A percentile compares a stretch with the other conserved stretches of the same genome.
Conservation (phyloP, 2,113 vertebrate genomes). For the Misgurnus anguillicaudatus region DNA sequence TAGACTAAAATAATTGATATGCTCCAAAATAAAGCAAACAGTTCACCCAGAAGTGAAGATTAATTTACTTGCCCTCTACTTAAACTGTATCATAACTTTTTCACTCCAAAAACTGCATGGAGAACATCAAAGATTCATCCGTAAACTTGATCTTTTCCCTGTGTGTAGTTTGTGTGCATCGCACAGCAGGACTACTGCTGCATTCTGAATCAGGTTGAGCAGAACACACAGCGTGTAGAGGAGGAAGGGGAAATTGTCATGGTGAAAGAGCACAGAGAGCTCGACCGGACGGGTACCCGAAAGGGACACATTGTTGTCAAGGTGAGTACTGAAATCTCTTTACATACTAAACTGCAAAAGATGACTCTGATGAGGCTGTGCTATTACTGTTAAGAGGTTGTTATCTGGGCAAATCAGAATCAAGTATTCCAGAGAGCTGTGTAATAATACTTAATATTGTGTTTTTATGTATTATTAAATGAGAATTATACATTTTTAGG, state of each 20-base stretch:
- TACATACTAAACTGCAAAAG: too few species aligned
- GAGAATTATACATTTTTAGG: constrained; percentile 68
- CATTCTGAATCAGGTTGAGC: constrained; percentile 98
- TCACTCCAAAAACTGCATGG: background rate
- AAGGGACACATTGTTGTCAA: constrained; percentile 99
- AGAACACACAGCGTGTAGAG: constrained; percentile 98
- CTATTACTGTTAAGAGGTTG: too few species aligned
- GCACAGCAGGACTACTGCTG: constrained; percentile 99
- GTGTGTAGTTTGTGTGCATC: constrained; percentile 93
- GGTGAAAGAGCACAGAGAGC: constrained; percentile 97
- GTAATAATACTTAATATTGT: too few species aligned
- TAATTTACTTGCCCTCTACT: too few species aligned
- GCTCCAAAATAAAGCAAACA: too few species aligned
- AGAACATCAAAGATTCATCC: background rate
- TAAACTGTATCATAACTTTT: background rate
- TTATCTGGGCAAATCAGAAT: too few species aligned
- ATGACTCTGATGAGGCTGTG: too few species aligned
- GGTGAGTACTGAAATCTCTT: constrained; percentile 70
- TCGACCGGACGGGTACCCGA: constrained; percentile 94
- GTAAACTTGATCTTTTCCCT: background rate
- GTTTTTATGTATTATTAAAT: too few species aligned
- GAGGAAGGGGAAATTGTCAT: constrained; percentile 99
- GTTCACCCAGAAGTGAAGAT: too few species aligned
- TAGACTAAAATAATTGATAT: too few species aligned
- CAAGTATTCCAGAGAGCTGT: too few species aligned